Percentiles rank a stretch among this genome's conserved stretches.
Evolutionary conservation across 2,797 vertebrate genomes (phyloP).

Genomic region (Lateolabrax maculatus): DNA sequence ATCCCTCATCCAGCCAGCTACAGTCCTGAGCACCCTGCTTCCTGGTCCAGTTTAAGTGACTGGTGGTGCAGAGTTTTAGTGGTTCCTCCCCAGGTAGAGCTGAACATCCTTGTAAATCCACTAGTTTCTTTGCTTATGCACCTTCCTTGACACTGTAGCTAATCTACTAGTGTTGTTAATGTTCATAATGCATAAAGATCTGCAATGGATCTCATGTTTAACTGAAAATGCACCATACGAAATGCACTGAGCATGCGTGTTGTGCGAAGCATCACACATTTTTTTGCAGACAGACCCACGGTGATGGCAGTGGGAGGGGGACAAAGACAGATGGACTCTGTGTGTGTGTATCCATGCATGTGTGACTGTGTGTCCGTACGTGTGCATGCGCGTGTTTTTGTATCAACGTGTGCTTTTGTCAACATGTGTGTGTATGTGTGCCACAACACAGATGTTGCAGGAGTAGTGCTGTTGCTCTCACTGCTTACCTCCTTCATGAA

Average conservation of each 20-base stretch:
- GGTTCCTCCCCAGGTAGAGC: neutral
- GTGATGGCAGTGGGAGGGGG: constrained; percentile 65
- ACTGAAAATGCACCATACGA: constrained; percentile 18
- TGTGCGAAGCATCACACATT: constrained; percentile 50
- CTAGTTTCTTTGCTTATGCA: neutral
- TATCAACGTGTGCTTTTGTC: constrained; percentile 41
- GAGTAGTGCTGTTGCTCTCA: constrained; percentile 41
- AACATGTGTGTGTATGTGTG: constrained; percentile 41
- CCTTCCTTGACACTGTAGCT: neutral
- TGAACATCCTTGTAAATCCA: neutral
- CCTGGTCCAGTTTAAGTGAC: constrained; percentile 11
- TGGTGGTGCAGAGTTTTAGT: neutral
- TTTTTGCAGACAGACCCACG: constrained; percentile 63
- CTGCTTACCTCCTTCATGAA: constrained; percentile 26
- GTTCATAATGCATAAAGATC: constrained; percentile 6
- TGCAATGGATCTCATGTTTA: neutral
- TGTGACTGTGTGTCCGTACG: constrained; percentile 23
- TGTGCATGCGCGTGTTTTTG: constrained; percentile 14
- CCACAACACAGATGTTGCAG: constrained; percentile 58
- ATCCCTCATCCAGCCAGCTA: neutral
- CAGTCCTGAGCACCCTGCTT: constrained; percentile 23
- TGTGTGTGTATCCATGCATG: constrained; percentile 26
- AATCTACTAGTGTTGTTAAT: constrained; percentile 1
- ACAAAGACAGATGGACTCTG: constrained; percentile 72
- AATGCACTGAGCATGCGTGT: constrained; percentile 44